Conservation (phyloP, 1,140 invertebrate species). For the Lordiphosa clarofinis region DNA sequence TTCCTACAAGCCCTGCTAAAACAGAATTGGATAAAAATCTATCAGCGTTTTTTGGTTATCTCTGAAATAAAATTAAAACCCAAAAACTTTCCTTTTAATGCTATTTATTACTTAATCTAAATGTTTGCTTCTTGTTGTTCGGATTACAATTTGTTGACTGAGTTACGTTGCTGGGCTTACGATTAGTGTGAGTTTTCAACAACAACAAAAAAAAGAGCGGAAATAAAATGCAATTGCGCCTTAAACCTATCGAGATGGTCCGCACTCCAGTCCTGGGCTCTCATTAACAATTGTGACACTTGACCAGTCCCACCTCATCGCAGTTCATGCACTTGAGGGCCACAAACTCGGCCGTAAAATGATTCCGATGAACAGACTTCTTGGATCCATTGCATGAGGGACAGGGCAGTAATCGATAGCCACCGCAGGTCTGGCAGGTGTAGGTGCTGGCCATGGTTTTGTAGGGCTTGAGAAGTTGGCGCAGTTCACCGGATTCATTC, state of each 20-base stretch:
- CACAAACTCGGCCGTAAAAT: conserved; percentile 95
- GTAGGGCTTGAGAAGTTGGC: conserved; percentile 93
- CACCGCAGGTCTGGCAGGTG: conserved; percentile 93
- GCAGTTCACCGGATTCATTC: conserved; percentile 94
- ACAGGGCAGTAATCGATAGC: conserved; percentile 93
- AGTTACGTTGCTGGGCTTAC: conserved; percentile 38
- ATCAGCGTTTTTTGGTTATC: too few relatives aligned
- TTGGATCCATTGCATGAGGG: conserved; percentile 95
- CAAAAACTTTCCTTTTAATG: too few relatives aligned
- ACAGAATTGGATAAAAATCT: too few relatives aligned
- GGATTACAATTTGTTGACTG: conserved; percentile 23
- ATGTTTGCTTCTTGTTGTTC: conserved; percentile 17
- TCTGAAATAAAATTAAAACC: too few relatives aligned
- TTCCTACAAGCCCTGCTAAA: too few relatives aligned
- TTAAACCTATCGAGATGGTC: conserved; percentile 10
- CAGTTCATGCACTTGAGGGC: conserved; percentile 97
- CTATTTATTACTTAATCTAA: too few relatives aligned
- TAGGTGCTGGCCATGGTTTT: conserved; percentile 89
- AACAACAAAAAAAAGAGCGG: conserved; percentile 9
- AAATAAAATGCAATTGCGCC: conserved; percentile 11
- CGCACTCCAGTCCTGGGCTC: not conserved
- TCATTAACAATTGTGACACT: conserved; percentile 88
- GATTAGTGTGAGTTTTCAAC: conserved; percentile 13
- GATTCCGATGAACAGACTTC: conserved; percentile 95
- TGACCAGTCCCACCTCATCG: conserved; percentile 94